Base-by-base conservation (phyloP, 2,888 invertebrate species). In the Leuctra nigra region DNA sequence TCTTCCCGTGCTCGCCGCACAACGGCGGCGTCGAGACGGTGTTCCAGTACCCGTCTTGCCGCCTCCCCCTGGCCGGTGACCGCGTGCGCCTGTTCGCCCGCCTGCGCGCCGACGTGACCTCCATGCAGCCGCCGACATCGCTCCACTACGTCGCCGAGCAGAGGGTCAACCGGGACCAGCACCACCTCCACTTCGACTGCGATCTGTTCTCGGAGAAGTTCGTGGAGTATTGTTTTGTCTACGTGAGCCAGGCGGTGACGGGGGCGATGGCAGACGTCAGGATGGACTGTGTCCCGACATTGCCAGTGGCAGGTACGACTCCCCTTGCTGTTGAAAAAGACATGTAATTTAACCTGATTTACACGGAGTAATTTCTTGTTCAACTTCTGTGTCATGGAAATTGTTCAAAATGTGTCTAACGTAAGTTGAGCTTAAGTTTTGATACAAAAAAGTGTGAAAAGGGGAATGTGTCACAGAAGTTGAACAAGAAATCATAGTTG, bases 191-290 rank as follows among this genome's bases (percentile, higher is more conserved):
- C 63, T 91, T 91, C 72, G 85, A 84, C 70, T 91, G 91, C 67
- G 86, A 88, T 14, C 75, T 89, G 46, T 91, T 91, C 74, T 84
- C 84, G 52, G 91, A 91, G 71, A 78, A 84, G 52, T 91, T 83
- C 68, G 84, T 90, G 23, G 91, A 91, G 70, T 91, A 90, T 68
- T 91, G 91, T 73, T 91, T 91, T 73, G 86, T 88, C 56, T 91
- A 91, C 71, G 89, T 91, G 29, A 91, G 87, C 36, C 86, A 90
- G 67, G 88, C 90, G 0, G 84, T 88, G 62, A 88, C 86, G 0
- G 89, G 89, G 0, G 91, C 91, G 0, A 90, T 91, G 58, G 84
- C 88, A 2, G 88, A 91, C 68, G 89, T 91, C 13, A 76, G 88
- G 61, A 85, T 86, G 79, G 87, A 89, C 70, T 91, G 91, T 66